Evolutionary conservation across 1,140 invertebrate species (phyloP).

Genomic region (Rhopalosiphum maidis): DNA sequence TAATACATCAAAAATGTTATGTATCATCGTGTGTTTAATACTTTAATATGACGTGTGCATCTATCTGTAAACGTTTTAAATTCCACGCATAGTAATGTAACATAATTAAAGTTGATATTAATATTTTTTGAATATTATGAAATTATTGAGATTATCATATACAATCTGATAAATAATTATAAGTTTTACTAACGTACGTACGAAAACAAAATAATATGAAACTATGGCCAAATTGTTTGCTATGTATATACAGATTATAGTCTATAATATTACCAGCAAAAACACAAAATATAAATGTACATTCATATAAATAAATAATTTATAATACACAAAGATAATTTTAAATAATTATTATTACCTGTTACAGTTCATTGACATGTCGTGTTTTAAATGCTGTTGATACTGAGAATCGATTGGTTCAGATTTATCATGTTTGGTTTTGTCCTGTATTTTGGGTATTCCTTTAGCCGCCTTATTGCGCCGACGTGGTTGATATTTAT

Average conservation of each 20-base stretch:
- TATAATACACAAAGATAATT: neutral
- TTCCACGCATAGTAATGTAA: no score
- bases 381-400: neutral
- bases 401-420: neutral
- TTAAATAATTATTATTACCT: conserved; percentile 15
- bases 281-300: neutral
- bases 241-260: neutral
- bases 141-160: neutral
- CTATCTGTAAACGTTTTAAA: neutral
- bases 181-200: neutral
- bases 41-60: neutral
- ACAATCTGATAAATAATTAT: neutral
- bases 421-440: neutral
- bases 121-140: neutral
- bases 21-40: neutral
- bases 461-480: conserved; percentile 59
- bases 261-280: neutral
- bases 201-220: neutral
- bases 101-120: neutral
- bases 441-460: neutral
- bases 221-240: neutral
- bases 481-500: conserved; percentile 70
- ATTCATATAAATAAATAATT: neutral
- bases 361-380: neutral
- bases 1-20: neutral